A percentile compares a stretch with the other conserved stretches of the same genome.
Evolutionary conservation across 2,113 vertebrate species (phyloP).

Genomic region (Garra rufa): DNA sequence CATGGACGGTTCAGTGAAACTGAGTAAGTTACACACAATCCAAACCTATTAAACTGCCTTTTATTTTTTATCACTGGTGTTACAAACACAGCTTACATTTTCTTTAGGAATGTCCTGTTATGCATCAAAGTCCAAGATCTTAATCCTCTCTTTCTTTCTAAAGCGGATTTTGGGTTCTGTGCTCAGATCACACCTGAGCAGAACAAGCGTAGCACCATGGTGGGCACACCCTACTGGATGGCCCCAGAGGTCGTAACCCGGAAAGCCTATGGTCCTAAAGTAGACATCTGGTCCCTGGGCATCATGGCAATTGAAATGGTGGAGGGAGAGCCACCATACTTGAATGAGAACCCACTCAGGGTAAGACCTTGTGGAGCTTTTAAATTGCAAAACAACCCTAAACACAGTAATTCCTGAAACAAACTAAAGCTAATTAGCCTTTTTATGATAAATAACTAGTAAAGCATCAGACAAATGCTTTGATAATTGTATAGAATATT

Average conservation of each 20-base stretch:
- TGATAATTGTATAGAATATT: no score
- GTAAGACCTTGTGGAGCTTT: slow-evolving; percentile 68
- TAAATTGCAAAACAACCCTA: background rate
- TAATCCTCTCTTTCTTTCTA: slow-evolving; percentile 47
- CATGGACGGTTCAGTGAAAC: slow-evolving; percentile 97
- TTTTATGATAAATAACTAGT: no score
- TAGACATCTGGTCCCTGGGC: slow-evolving; percentile 98
- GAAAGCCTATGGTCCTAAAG: slow-evolving; percentile 96
- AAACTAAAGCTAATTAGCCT: background rate
- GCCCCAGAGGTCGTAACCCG: slow-evolving; percentile 97
- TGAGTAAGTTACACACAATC: slow-evolving; percentile 82
- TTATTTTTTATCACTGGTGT: background rate
- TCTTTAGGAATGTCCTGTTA: slow-evolving; percentile 14
- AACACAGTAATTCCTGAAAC: background rate
- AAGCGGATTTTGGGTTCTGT: slow-evolving; percentile 99
- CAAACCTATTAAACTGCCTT: background rate
- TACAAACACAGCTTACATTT: slow-evolving; percentile 16
- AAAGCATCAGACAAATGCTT: no score
- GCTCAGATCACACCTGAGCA: slow-evolving; percentile 99
- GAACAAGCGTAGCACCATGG: slow-evolving; percentile 99
- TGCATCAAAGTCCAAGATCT: slow-evolving; percentile 4
- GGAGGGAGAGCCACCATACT: slow-evolving; percentile 97
- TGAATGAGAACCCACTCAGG: slow-evolving; percentile 99
- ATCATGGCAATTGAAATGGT: slow-evolving; percentile 99
- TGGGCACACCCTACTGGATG: slow-evolving; percentile 99